Evolutionary conservation across 1,140 invertebrate genomes (phyloP).

Genomic region (Ephestia elutella): DNA sequence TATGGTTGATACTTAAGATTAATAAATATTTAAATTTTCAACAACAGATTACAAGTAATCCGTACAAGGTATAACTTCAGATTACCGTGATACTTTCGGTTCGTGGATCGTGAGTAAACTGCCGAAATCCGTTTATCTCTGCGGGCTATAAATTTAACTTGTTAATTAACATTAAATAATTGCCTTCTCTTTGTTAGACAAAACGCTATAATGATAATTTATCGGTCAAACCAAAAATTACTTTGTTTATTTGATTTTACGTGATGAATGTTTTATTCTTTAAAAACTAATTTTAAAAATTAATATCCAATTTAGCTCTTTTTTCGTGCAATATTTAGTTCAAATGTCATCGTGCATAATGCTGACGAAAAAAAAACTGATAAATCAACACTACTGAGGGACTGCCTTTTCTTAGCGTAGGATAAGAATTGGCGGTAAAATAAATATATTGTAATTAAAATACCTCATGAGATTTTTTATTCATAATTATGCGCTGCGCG

Average conservation of each 20-base stretch:
- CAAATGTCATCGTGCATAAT: too few species aligned
- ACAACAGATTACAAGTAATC: neutral
- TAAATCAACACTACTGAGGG: too few species aligned
- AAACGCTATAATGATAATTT: slow-evolving; percentile 1
- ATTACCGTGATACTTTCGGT: neutral
- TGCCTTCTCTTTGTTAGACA: slow-evolving; percentile 4
- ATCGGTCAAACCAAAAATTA: neutral
- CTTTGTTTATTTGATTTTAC: too few species aligned
- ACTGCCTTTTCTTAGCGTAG: too few species aligned
- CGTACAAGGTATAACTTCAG: neutral
- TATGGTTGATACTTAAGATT: too few species aligned
- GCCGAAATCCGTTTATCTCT: slow-evolving; percentile 5
- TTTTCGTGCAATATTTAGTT: too few species aligned
- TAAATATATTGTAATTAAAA: too few species aligned
- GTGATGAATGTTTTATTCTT: neutral
- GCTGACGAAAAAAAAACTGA: too few species aligned
- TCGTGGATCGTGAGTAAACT: neutral
- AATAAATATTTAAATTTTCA: slow-evolving; percentile 1
- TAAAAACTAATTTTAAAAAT: neutral
- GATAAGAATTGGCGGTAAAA: too few species aligned
- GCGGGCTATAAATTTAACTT: slow-evolving; percentile 5
- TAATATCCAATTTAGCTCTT: neutral
- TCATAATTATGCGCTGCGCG: too few species aligned
- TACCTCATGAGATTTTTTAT: too few species aligned
- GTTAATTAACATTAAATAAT: slow-evolving; percentile 11